phyloP scores from a whole-genome alignment of 2,888 invertebrate genomes.

The Dryadula phaetusa region DNA sequence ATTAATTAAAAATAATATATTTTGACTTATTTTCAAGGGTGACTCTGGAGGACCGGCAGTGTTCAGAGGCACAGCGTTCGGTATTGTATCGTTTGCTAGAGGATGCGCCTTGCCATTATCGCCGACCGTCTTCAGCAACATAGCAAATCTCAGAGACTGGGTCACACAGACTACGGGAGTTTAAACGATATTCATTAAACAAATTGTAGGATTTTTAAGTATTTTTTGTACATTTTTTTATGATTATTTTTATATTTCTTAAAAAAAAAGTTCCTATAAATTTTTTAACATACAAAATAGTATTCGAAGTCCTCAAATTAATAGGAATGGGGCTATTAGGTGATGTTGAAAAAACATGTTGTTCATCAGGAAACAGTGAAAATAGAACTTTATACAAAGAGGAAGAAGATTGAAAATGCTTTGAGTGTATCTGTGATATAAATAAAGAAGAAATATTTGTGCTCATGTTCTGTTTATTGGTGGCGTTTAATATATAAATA shows the following conservation, averaged over 20 bases:
- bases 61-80: slow-evolving; percentile 74
- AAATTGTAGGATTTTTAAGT: not conserved
- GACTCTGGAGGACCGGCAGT: slow-evolving; percentile 80
- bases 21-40: slow-evolving; percentile 59
- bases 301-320: not conserved
- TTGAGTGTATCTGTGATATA: slow-evolving; percentile 57
- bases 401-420: slow-evolving; percentile 38
- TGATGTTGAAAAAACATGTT: slow-evolving; percentile 18
- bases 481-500: slow-evolving; percentile 53
- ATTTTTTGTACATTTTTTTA: slow-evolving; percentile 18
- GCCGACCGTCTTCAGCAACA: slow-evolving; percentile 78
- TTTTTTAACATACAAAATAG: not conserved
- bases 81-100: slow-evolving; percentile 78
- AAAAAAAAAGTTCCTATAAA: not conserved
- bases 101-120: slow-evolving; percentile 79
- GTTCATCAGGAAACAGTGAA: slow-evolving; percentile 36
- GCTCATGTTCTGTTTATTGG: slow-evolving; percentile 43
- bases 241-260: not conserved
- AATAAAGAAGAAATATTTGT: slow-evolving; percentile 52
- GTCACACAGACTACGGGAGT: slow-evolving; percentile 74
- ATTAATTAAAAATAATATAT: too few species aligned
- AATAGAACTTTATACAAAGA: slow-evolving; percentile 36
- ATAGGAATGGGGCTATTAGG: slow-evolving; percentile 18
- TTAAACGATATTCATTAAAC: slow-evolving; percentile 41
- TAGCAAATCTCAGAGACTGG: slow-evolving; percentile 74